Conservation (phyloP, 2,113 vertebrate species). For the Prionailurus viverrinus region DNA sequence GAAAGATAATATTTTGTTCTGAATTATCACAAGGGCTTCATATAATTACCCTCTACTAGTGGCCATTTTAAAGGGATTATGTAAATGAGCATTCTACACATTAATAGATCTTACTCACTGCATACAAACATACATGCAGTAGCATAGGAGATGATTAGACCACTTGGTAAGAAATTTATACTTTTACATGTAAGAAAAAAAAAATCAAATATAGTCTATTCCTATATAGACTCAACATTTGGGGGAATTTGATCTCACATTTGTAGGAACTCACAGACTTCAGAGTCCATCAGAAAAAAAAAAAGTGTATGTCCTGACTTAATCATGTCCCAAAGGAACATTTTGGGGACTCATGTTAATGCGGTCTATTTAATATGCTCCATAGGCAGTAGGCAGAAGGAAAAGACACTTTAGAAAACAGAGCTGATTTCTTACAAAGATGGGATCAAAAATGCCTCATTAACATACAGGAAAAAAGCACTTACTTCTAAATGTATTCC, state of each 20-base stretch:
- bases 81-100: not conserved
- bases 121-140: not conserved
- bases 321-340: not conserved
- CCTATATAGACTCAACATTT: not conserved
- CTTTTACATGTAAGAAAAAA: not conserved
- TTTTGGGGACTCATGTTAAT: not conserved
- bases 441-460: slow-evolving; percentile 57
- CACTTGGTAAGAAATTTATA: not conserved
- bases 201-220: not conserved
- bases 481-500: slow-evolving; percentile 41
- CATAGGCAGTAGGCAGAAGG: not conserved
- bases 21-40: not conserved
- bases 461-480: slow-evolving; percentile 33
- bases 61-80: not conserved
- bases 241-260: not conserved
- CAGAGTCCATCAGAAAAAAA: not conserved
- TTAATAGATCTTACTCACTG: not conserved
- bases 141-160: not conserved
- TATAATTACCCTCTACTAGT: not conserved
- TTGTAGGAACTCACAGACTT: slow-evolving; percentile 5
- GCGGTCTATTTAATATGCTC: not conserved
- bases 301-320: not conserved
- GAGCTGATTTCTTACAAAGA: slow-evolving; percentile 50
- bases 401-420: slow-evolving; percentile 46
- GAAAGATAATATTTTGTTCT: not conserved